These are phyloP conservation scores for Bombus balteatus DNA, from an alignment of 1,140 invertebrate species.

Conservation along the genomic window DNA sequence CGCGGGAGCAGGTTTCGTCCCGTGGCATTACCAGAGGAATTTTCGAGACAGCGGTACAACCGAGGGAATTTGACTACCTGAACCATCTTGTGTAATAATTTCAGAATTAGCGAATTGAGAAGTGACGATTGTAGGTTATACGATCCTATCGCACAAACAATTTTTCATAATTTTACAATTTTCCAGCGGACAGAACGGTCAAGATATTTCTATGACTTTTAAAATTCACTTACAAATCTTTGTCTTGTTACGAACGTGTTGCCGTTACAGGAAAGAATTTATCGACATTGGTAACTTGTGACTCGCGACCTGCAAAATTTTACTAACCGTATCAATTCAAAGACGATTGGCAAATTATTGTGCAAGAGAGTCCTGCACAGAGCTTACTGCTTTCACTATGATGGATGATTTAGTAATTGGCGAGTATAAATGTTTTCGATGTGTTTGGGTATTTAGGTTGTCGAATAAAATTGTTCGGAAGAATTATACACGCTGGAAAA, in stretches of 20 bases:
- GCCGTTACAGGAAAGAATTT: too few species aligned
- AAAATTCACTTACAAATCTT: background rate
- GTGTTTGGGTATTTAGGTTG: background rate
- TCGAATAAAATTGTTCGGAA: background rate
- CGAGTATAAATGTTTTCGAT: too few species aligned
- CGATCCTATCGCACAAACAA: background rate
- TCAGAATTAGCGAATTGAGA: background rate
- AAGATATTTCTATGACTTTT: background rate
- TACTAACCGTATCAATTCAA: background rate
- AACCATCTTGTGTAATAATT: background rate
- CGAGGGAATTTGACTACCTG: background rate
- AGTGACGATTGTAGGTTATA: background rate
- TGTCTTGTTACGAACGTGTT: too few species aligned
- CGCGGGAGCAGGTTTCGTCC: slow-evolving; percentile 2
- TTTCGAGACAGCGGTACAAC: background rate
- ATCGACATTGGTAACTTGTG: too few species aligned
- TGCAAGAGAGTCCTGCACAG: background rate
- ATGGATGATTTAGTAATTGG: background rate
- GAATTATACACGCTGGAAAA: too few species aligned
- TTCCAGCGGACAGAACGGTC: background rate
- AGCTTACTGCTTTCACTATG: background rate
- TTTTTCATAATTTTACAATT: background rate
- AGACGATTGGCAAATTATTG: background rate
- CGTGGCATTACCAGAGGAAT: background rate
- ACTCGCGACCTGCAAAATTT: background rate